phyloP scores from a whole-genome alignment of 2,797 vertebrate genomes.

The Podargus strigoides region DNA sequence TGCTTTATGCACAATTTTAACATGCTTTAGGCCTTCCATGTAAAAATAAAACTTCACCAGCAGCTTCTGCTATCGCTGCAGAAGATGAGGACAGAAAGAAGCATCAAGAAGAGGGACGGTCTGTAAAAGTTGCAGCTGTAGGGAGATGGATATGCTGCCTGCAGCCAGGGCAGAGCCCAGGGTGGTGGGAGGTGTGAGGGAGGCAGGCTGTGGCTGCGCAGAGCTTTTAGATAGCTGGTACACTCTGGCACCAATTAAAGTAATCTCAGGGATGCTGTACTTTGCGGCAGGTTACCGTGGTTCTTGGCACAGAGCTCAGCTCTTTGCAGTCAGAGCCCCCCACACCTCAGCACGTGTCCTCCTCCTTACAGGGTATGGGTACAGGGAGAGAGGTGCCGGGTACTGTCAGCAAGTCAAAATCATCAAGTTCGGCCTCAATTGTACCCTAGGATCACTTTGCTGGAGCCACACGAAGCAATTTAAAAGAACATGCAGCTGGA shows the following conservation, averaged over 20 bases:
- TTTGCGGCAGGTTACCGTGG: background rate
- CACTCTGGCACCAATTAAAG: background rate
- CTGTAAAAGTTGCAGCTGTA: rapidly evolving
- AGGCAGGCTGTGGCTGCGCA: background rate
- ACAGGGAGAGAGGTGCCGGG: background rate
- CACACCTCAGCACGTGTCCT: background rate
- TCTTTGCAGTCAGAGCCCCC: background rate
- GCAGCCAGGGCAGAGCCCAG: background rate
- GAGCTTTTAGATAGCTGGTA: background rate
- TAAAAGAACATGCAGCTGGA: background rate
- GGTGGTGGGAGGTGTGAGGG: background rate
- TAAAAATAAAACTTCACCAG: background rate
- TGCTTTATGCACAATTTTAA: background rate
- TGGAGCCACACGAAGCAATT: background rate
- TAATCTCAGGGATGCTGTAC: background rate
- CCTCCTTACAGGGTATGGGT: background rate
- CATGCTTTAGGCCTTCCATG: background rate
- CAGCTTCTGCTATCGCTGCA: background rate
- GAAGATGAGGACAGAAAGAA: background rate
- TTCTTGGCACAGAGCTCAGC: slow-evolving; percentile 1
- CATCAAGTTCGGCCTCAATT: background rate
- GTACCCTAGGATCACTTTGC: background rate
- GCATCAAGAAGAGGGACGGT: background rate
- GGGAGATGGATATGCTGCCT: background rate
- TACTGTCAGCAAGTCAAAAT: background rate